These are phyloP conservation scores for Arctopsyche grandis DNA, from an alignment of 1,140 invertebrate genomes.

Conservation along the genomic window DNA sequence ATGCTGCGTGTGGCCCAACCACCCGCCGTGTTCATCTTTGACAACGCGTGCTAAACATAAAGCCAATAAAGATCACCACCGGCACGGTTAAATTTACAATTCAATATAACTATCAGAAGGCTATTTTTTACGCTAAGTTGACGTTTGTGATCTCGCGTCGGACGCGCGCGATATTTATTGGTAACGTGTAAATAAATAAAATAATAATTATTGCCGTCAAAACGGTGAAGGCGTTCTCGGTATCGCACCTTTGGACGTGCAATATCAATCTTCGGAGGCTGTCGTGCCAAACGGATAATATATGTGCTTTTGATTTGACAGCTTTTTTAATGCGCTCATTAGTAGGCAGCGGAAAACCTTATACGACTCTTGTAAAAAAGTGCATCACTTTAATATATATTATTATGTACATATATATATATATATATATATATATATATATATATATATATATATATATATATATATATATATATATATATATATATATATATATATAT, in stretches of 20 bases:
- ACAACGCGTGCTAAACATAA: slow-evolving; percentile 44
- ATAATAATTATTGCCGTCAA: slow-evolving; percentile 1
- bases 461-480: no score
- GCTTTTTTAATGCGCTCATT: no score
- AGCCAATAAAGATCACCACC: slow-evolving; percentile 43
- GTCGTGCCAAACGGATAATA: not conserved
- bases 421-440: no score
- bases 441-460: no score
- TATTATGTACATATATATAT: no score
- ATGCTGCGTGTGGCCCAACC: slow-evolving; percentile 42
- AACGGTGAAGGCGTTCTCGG: not conserved
- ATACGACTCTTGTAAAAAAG: no score
- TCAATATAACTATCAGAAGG: slow-evolving; percentile 32
- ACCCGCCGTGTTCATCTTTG: slow-evolving; percentile 37
- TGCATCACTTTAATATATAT: no score
- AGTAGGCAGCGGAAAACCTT: no score
- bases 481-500: no score
- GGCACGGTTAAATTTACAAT: slow-evolving; percentile 25
- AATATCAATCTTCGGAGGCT: slow-evolving; percentile 21
- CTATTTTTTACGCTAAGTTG: slow-evolving; percentile 31
- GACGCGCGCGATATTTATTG: slow-evolving; percentile 29
- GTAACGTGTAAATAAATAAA: slow-evolving; percentile 9
- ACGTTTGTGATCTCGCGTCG: slow-evolving; percentile 25
- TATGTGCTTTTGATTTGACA: not conserved
- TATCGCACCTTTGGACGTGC: slow-evolving; percentile 4